A percentile compares a stretch with the other conserved stretches of the same genome.
Evolutionary conservation across 2,113 vertebrate species (phyloP).

Genomic region (Artemisiospiza belli): DNA sequence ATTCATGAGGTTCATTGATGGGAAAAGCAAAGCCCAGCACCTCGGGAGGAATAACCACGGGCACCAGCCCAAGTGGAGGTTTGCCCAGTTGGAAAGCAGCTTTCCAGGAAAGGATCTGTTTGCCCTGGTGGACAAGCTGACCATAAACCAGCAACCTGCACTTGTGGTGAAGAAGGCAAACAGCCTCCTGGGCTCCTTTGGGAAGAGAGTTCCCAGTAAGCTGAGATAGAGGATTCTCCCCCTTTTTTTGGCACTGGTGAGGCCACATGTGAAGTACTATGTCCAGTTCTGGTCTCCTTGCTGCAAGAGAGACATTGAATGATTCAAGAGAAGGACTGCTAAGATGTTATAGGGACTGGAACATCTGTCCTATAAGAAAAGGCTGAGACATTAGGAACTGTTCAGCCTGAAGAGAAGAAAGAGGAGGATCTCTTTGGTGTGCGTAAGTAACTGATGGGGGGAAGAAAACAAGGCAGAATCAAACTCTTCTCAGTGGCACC

Average conservation of each 20-base stretch:
- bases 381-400: not conserved
- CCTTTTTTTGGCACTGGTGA: not conserved
- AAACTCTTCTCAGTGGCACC: not conserved
- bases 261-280: not conserved
- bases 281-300: not conserved
- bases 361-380: not conserved
- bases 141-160: not conserved
- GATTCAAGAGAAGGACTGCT: not conserved
- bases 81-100: not conserved
- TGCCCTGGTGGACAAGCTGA: not conserved
- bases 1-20: not conserved
- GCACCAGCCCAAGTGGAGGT: not conserved
- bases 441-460: not conserved
- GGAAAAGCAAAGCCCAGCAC: not conserved
- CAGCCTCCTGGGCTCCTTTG: not conserved
- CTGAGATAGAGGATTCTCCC: fast-evolving
- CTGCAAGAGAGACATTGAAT: not conserved
- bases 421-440: not conserved
- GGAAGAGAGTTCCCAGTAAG: not conserved
- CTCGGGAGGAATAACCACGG: not conserved
- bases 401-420: not conserved
- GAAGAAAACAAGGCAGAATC: not conserved
- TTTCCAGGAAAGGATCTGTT: not conserved
- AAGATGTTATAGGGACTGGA: not conserved
- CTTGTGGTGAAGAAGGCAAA: fast-evolving